Evolutionary conservation across 2,888 invertebrate genomes (phyloP).

Genomic region (Nebria salina): DNA sequence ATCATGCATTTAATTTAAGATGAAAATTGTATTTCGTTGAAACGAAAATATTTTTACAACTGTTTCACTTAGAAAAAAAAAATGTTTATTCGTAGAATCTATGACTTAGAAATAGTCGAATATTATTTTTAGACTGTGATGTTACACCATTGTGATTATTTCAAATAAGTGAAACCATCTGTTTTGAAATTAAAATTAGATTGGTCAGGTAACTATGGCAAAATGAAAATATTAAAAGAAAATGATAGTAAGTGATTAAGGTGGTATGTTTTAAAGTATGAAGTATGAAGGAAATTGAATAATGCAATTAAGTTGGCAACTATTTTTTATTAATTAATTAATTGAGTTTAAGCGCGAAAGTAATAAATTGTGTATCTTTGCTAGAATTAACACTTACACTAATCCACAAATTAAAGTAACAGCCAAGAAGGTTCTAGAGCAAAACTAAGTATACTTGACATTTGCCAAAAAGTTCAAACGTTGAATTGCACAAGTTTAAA

Average conservation of each 20-base stretch:
- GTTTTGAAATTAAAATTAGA: background rate
- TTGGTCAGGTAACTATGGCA: background rate
- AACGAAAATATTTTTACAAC: background rate
- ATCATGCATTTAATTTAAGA: background rate
- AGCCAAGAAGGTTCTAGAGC: conserved; percentile 18
- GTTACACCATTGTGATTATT: conserved; percentile 13
- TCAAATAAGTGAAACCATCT: conserved; percentile 10
- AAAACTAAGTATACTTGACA: background rate
- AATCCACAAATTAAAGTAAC: background rate
- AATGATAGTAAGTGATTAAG: background rate
- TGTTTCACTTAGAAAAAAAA: background rate
- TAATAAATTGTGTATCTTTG: background rate
- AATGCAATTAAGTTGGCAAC: background rate
- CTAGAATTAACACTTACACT: background rate
- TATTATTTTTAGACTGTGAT: conserved; percentile 16
- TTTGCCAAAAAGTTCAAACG: background rate
- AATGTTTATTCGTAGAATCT: background rate
- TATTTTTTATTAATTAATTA: background rate
- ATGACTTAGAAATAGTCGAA: background rate
- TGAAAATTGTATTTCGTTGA: background rate
- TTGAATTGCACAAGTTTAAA: too few species aligned
- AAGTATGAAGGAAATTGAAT: background rate
- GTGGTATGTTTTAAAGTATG: background rate
- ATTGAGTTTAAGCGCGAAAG: background rate
- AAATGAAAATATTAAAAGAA: background rate